Evolutionary conservation across 2,797 vertebrate species (phyloP), one percentile per base, ranked within the genome.

Genomic region (Acanthornis magna): DNA sequence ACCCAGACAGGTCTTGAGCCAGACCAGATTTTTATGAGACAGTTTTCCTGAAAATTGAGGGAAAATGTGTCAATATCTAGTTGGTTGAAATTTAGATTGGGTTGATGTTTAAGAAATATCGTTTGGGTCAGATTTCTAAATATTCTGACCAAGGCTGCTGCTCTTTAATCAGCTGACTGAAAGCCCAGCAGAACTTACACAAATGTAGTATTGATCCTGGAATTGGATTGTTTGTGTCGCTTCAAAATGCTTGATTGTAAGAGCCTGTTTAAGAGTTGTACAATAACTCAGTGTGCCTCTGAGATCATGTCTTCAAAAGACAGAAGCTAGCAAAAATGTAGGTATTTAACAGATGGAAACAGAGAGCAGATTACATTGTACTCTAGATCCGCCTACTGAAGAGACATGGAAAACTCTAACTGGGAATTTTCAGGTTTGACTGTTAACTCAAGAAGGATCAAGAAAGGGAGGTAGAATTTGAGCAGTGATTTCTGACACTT

Each of bases 231-330:
- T 62, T 73, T 86, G 43, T 76, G 36, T 88, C 1, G 21, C 84
- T 91, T 92, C 47, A 91, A 29, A 96, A 91, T 79, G 58, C 54
- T 62, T 88, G 32, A 74, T 92, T 79, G 29, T 79, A 85, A 91
- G 48, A 94, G 67, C 55, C 29, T 85, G 51, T 58, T 73, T 48
- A 81, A 68, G 74, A 84, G 43, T 70, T 78, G 36, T 75, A 38
- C 48, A 79, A 10, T 85, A 82, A 73, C 34, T 63, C 47, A 40
- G 53, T n/a, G 45, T 2, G 9, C 57, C 68, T 92, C 25, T 60
- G 51, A 85, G 43, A 53, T 79, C 13, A 34, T 42, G 18, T 63
- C n/a, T 85, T 85, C 91, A 45, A 81, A 75, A 87, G 60, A 38
- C 22, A 78, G 54, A 77, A 88, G 48, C 36, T 45, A 66, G 42